A percentile compares a stretch with the other conserved stretches of the same genome.
Evolutionary conservation across 2,888 invertebrate genomes (phyloP).

Genomic region (Tricholauxania praeusta): DNA sequence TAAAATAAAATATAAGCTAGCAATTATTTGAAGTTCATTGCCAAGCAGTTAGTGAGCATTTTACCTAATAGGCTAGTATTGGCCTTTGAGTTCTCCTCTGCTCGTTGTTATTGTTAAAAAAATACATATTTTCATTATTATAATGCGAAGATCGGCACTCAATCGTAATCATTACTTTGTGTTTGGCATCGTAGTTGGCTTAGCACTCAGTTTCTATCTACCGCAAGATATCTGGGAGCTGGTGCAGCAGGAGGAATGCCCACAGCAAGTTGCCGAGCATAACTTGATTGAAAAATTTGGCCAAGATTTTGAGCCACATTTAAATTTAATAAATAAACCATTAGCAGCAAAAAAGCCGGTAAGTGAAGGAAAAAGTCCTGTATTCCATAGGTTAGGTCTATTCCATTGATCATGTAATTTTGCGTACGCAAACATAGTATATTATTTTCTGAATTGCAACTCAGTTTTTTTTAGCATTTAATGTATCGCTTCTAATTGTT

Average conservation of each 20-base stretch:
- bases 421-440: too few species aligned
- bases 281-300: constrained; percentile 66
- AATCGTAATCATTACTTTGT: constrained; percentile 67
- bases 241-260: constrained; percentile 67
- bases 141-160: constrained; percentile 64
- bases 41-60: neutral
- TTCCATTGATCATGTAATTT: too few species aligned
- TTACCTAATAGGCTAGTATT: neutral
- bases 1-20: neutral
- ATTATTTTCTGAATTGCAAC: too few species aligned
- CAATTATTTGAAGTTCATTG: constrained; percentile 27
- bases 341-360: constrained; percentile 68
- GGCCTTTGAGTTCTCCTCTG: neutral
- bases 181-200: constrained; percentile 64
- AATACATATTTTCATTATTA: constrained; percentile 24
- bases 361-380: constrained; percentile 46
- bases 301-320: constrained; percentile 67
- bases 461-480: too few species aligned
- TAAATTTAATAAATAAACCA: constrained; percentile 68
- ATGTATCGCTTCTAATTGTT: too few species aligned
- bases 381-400: too few species aligned
- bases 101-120: neutral
- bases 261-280: constrained; percentile 65
- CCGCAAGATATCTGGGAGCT: constrained; percentile 66
- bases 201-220: constrained; percentile 64